Evolutionary conservation across 1,140 invertebrate species (phyloP).

Genomic region (Drosophila kurseongensis): DNA sequence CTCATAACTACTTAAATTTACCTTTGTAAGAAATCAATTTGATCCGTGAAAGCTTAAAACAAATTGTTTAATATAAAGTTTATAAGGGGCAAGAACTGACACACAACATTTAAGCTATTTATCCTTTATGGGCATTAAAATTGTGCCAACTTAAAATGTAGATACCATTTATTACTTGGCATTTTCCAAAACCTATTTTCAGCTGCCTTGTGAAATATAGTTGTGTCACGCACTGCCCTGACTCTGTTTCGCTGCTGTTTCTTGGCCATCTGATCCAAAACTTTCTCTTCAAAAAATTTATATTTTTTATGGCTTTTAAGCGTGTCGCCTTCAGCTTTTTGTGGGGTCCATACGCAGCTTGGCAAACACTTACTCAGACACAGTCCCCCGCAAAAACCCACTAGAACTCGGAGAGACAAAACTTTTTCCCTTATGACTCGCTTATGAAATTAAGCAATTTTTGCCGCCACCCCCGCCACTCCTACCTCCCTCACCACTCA

Average conservation of each 20-base stretch:
- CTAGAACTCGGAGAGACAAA: slow-evolving; percentile 31
- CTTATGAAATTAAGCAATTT: slow-evolving; percentile 81
- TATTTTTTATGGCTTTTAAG: slow-evolving; percentile 76
- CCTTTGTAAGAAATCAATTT: too few relatives aligned
- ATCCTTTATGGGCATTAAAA: too few relatives aligned
- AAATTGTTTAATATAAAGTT: too few relatives aligned
- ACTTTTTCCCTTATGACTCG: slow-evolving; percentile 76
- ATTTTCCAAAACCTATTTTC: not conserved
- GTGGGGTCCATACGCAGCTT: slow-evolving; percentile 52
- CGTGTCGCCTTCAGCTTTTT: slow-evolving; percentile 50
- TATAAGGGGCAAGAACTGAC: too few relatives aligned
- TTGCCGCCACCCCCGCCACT: not conserved
- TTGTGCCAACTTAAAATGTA: too few relatives aligned
- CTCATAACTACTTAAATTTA: too few relatives aligned
- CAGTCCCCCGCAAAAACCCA: not conserved
- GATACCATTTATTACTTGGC: too few relatives aligned
- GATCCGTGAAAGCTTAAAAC: too few relatives aligned
- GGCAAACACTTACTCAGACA: slow-evolving; percentile 30
- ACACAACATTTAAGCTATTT: too few relatives aligned
- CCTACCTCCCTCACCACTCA: slow-evolving; percentile 2
- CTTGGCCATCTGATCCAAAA: slow-evolving; percentile 43
- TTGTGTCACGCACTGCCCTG: not conserved
- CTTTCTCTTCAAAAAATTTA: slow-evolving; percentile 49
- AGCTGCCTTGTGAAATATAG: not conserved
- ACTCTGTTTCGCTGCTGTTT: slow-evolving; percentile 9